Conservation (phyloP, 2,797 vertebrate species). For the Neosilurus mollespiculum region DNA sequence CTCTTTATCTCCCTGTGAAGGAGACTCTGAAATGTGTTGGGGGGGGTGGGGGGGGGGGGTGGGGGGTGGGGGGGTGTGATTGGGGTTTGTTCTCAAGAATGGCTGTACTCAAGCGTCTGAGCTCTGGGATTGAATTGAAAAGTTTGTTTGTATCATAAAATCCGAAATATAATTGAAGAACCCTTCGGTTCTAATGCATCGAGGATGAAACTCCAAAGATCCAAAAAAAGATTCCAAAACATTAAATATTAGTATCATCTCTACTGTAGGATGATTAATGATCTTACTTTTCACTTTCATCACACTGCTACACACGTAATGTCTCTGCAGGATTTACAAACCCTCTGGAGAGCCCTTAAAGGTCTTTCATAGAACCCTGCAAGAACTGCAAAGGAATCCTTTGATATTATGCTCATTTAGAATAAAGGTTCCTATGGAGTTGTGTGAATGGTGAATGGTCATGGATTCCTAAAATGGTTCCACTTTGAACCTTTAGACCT, state of each 20-base stretch:
- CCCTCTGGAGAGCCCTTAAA: neutral
- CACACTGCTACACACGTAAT: neutral
- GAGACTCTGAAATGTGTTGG: neutral
- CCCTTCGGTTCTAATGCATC: neutral
- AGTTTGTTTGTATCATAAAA: too few relatives aligned
- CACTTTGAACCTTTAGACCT: neutral
- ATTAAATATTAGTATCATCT: neutral
- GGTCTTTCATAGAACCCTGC: neutral
- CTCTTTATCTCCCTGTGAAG: slow-evolving; percentile 24
- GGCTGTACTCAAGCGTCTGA: neutral
- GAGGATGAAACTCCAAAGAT: neutral
- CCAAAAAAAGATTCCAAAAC: neutral
- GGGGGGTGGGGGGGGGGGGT: neutral
- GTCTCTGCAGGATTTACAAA: neutral
- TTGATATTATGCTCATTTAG: neutral
- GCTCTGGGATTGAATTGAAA: neutral
- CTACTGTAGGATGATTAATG: neutral
- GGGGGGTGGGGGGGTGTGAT: neutral
- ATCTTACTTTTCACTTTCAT: neutral
- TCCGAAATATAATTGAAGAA: neutral
- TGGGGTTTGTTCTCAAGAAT: too few relatives aligned
- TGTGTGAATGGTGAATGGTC: neutral
- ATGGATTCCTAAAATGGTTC: neutral
- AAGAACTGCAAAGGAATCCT: neutral
- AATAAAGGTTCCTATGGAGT: neutral